These are phyloP conservation scores for Furcula furcula DNA, from an alignment of 2,888 invertebrate species.

Conservation along the genomic window DNA sequence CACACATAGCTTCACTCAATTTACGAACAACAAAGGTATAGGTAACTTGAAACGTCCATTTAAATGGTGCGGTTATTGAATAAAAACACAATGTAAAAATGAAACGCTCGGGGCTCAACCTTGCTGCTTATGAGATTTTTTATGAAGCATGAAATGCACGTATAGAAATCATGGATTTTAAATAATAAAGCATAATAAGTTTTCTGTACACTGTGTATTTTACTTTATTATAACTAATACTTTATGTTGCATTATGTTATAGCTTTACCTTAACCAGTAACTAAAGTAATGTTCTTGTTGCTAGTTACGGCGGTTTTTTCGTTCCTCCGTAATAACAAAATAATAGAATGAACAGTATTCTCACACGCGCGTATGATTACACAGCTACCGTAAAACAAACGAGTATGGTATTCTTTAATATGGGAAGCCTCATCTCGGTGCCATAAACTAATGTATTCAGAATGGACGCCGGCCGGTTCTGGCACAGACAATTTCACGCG, in stretches of 20 bases:
- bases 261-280: too few relatives aligned
- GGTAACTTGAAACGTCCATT: constrained; percentile 52
- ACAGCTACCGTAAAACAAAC: constrained; percentile 23
- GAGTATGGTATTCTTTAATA: constrained; percentile 33
- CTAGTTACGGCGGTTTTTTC: too few relatives aligned
- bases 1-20: constrained; percentile 53
- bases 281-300: too few relatives aligned
- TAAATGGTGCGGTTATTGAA: constrained; percentile 59
- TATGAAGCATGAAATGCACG: constrained; percentile 64
- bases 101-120: constrained; percentile 48
- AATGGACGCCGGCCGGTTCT: constrained; percentile 43
- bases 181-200: constrained; percentile 17
- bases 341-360: background rate
- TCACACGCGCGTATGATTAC: constrained; percentile 5
- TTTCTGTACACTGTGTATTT: constrained; percentile 26
- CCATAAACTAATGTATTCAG: constrained; percentile 52
- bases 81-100: constrained; percentile 57
- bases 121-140: constrained; percentile 57
- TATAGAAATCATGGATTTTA: constrained; percentile 44
- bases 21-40: constrained; percentile 63
- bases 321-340: background rate
- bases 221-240: constrained; percentile 11
- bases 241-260: too few relatives aligned
- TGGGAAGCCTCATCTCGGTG: constrained; percentile 36
- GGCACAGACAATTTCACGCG: constrained; percentile 69